Evolutionary conservation across 2,888 invertebrate species (phyloP), one percentile per base, ranked within the genome.

Genomic region (Megastigmus dorsalis): DNA sequence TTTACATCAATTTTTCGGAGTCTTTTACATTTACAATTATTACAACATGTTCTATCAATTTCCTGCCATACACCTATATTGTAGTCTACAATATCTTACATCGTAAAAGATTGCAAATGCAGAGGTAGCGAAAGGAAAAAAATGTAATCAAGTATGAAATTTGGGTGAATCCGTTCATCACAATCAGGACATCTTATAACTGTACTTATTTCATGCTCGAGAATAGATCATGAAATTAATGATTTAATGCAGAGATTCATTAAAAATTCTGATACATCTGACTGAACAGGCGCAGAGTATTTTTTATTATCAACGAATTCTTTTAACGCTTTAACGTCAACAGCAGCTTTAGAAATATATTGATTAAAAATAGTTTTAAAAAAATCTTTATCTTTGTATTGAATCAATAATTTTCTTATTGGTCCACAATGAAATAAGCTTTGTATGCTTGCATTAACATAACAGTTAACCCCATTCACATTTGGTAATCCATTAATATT

Each of bases 401-500:
- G 13, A 1, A 43, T 1, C 13, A 43, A n/a, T 7, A n/a, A 5
- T n/a, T n/a, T n/a, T 15, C 43, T 13, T n/a, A 43, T 43, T 13
- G 13, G 4, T n/a, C 0, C 1, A n/a, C n/a, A 20, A 18, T 59
- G 36, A 13, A 59, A 59, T 18, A 59, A 23, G 4, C 36, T 38
- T n/a, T 59, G 59, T 7, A 59, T 7, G 7, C 36, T 15, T 1
- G 30, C 15, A 38, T 59, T 59, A 13, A 38, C 59, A 38, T 38
- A 59, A 9, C 20, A 59, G 15, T 36, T 38, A 38, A 38, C 59
- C n/a, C 15, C 5, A 36, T 59, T 38, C 3, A 13, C 59, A 59
- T 59, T 59, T 7, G 20, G 41, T 1, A 59, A 38, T 4, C 59
- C 59, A 50, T 13, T 60, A 60, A 30, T 13, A 45, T 23, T 20